These are phyloP conservation scores for Drosophila cardini DNA, from an alignment of 1,140 invertebrate genomes.

Conservation along the genomic window DNA sequence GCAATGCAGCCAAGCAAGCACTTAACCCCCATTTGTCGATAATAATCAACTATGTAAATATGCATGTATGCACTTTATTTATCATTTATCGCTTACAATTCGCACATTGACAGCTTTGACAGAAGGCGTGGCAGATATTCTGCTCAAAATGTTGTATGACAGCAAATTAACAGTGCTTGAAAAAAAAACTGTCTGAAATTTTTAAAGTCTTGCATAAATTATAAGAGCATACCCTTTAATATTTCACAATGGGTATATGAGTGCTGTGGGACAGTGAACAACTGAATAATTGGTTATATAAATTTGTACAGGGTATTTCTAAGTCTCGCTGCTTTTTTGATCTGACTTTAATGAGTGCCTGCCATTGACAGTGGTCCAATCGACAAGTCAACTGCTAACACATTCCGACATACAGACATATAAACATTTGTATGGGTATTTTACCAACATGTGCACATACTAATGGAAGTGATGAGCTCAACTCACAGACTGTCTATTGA, in stretches of 20 bases:
- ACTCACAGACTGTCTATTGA: slow-evolving; percentile 17
- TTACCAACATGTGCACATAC: neutral
- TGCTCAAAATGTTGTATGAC: slow-evolving; percentile 1
- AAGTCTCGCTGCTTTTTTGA: neutral
- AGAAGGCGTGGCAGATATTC: neutral
- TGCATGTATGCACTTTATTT: slow-evolving; percentile 1
- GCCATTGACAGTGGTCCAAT: slow-evolving; percentile 15
- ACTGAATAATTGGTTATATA: neutral
- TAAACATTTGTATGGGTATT: neutral
- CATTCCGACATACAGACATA: neutral
- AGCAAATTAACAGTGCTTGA: neutral
- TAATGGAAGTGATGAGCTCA: neutral
- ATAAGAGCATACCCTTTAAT: slow-evolving; percentile 4
- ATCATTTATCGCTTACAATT: slow-evolving; percentile 12
- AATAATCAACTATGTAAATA: slow-evolving; percentile 12
- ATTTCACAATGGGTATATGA: neutral
- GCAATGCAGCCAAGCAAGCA: slow-evolving; percentile 1
- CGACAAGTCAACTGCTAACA: neutral
- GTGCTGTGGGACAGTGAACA: neutral
- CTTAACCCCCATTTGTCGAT: slow-evolving; percentile 7
- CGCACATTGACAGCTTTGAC: slow-evolving; percentile 5
- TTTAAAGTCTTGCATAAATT: slow-evolving; percentile 29
- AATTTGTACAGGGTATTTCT: neutral
- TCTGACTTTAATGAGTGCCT: neutral
- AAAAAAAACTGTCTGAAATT: slow-evolving; percentile 1